Evolutionary conservation across 2,888 invertebrate genomes (phyloP), one percentile per base, ranked within the genome.

Genomic region (Clivina fossor): DNA sequence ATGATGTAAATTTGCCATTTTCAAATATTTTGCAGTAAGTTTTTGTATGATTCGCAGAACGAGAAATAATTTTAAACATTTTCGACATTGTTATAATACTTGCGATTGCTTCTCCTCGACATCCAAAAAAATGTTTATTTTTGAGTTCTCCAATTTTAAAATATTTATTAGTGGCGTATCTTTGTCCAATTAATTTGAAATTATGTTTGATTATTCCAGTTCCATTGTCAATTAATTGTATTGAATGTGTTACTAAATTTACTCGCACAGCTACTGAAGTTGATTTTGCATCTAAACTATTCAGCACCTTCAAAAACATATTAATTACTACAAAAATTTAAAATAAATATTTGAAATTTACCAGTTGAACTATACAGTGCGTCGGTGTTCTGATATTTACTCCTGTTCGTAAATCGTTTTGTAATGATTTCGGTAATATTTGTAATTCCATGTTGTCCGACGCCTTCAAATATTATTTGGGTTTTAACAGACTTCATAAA

Each of bases 201-300:
- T 84, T 79, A 19, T 71, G 65, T 62, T 74, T 70, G 2, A 72
- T 63, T 22, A 91, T 80, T 2, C 91, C 91, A 62, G 60, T 63
- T 1, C 90, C 90, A 75, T 90, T 88, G 68, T 91, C 91, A 30
- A 89, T 77, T 4, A 90, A 84, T 78, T 87, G 86, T 61, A 91
- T 77, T 61, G 77, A 78, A 63, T 78, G 78, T 58, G 79, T 76
- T 53, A 74, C 68, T 19, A 83, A 71, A 69, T 88, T 76, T 18
- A 90, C 68, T 65, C 88, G 76, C 47, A 90, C 76, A 15, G 86
- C 87, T 54, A 91, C 80, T 18, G 84, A 82, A 13, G 80, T 81
- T 1, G 89, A 80, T 59, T 78, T 77, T 7, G 86, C 86, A 72
- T 88, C 86, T 58, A 90, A 68, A 19, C 86, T 78, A 72, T 90